Evolutionary conservation across 2,888 invertebrate genomes (phyloP).

Genomic region (Leucophora obtusa): DNA sequence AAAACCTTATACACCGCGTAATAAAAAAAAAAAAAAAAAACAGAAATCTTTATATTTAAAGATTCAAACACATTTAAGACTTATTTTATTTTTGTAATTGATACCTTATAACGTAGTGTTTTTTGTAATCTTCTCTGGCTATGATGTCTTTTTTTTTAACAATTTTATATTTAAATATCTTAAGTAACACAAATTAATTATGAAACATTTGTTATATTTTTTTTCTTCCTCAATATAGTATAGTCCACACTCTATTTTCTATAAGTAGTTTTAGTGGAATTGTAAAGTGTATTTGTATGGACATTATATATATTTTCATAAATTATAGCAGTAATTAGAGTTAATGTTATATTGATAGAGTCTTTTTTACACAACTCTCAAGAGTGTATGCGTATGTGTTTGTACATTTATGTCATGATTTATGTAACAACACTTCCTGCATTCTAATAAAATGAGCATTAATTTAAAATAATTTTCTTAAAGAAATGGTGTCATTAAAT

Average conservation of each 20-base stretch:
- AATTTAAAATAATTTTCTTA: conserved; percentile 26
- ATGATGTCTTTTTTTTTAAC: background rate
- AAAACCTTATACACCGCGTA: background rate
- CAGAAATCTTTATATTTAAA: conserved; percentile 34
- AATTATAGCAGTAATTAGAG: conserved; percentile 57
- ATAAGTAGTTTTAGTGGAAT: background rate
- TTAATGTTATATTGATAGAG: conserved; percentile 59
- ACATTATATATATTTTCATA: background rate
- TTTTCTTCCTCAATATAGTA: background rate
- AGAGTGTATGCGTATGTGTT: background rate
- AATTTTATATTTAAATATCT: conserved; percentile 36
- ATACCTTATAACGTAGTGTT: conserved; percentile 18
- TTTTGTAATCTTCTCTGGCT: background rate
- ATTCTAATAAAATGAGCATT: conserved; percentile 27
- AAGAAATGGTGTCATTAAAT: conserved; percentile 18
- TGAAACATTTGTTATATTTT: conserved; percentile 37
- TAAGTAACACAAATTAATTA: conserved; percentile 54
- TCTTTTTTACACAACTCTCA: conserved; percentile 4
- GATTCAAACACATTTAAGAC: conserved; percentile 19
- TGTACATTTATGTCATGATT: conserved; percentile 39
- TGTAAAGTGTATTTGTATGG: too few relatives aligned
- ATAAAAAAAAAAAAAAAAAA: too few relatives aligned
- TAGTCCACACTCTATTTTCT: background rate
- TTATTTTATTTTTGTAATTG: conserved; percentile 49
- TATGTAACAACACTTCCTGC: conserved; percentile 56